Evolutionary conservation across 2,797 vertebrate genomes (phyloP).

Genomic region (Chaenodraco wilsoni): DNA sequence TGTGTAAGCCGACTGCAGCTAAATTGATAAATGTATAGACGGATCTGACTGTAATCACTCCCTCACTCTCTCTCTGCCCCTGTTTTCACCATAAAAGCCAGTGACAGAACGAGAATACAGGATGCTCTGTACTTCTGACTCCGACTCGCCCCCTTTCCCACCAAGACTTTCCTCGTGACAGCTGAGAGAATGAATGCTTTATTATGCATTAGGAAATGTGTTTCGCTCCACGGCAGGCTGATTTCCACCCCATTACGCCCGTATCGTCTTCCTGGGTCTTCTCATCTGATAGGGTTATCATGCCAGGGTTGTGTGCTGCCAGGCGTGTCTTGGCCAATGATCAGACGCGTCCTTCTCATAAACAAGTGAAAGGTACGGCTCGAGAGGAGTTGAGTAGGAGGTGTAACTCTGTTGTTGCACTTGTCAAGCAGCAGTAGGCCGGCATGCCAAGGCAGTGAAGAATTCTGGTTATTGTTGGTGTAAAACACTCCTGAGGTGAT

Average conservation of each 20-base stretch:
- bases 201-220: slow-evolving; percentile 70
- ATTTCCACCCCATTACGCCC: slow-evolving; percentile 71
- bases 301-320: slow-evolving; percentile 52
- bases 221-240: slow-evolving; percentile 58
- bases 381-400: slow-evolving; percentile 47
- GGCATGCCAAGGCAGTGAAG: slow-evolving; percentile 27
- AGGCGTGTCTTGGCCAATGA: slow-evolving; percentile 56
- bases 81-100: slow-evolving; percentile 1
- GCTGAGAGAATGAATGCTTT: slow-evolving; percentile 70
- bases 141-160: slow-evolving; percentile 45
- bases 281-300: slow-evolving; percentile 68
- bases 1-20: slow-evolving; percentile 16
- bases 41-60: slow-evolving; percentile 16
- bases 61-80: neutral
- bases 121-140: slow-evolving; percentile 71
- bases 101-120: slow-evolving; percentile 63
- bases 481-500: slow-evolving; percentile 14
- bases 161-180: slow-evolving; percentile 67
- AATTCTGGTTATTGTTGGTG: slow-evolving; percentile 33
- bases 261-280: slow-evolving; percentile 68
- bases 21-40: slow-evolving; percentile 22
- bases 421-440: slow-evolving; percentile 31
- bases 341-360: slow-evolving; percentile 55
- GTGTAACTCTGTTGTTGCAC: slow-evolving; percentile 41
- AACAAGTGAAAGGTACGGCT: slow-evolving; percentile 57